Evolutionary conservation across 2,888 invertebrate genomes (phyloP).

Genomic region (Schizotus pectinicornis): DNA sequence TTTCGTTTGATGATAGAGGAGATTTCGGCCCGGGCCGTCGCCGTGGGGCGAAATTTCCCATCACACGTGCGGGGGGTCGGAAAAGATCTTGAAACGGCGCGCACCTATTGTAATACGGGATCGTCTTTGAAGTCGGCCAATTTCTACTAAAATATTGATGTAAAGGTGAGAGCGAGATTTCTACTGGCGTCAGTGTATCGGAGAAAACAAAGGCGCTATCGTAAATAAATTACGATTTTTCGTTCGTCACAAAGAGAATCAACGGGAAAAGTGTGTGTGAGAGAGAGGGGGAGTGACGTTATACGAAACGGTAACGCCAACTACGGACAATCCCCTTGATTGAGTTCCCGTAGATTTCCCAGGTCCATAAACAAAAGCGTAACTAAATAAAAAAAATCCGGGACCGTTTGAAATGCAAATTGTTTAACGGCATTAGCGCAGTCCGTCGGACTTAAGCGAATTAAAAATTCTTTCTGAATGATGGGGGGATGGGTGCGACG

Average conservation of each 20-base stretch:
- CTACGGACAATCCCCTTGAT: conserved; percentile 11
- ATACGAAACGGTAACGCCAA: background rate
- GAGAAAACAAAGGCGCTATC: conserved; percentile 29
- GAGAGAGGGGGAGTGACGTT: background rate
- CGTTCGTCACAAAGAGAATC: conserved; percentile 23
- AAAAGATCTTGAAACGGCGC: conserved; percentile 15
- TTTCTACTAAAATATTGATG: conserved; percentile 33
- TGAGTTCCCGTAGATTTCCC: conserved; percentile 28
- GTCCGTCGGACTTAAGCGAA: conserved; percentile 39
- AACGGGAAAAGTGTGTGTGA: conserved; percentile 10
- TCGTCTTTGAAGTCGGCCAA: conserved; percentile 27
- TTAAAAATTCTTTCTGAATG: conserved; percentile 45
- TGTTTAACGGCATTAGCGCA: conserved; percentile 39
- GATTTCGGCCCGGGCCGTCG: background rate
- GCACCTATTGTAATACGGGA: conserved; percentile 25
- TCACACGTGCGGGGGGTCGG: conserved; percentile 9
- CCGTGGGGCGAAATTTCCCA: background rate
- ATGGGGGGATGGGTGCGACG: conserved; percentile 16
- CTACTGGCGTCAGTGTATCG: conserved; percentile 19
- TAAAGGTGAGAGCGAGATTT: conserved; percentile 32
- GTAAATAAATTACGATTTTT: conserved; percentile 31
- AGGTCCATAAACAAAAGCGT: conserved; percentile 28
- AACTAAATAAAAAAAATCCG: conserved; percentile 20
- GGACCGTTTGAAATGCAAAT: conserved; percentile 42
- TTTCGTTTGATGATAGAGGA: too few relatives aligned